Evolutionary conservation across 2,888 invertebrate species (phyloP).

Genomic region (Plebejus anna): DNA sequence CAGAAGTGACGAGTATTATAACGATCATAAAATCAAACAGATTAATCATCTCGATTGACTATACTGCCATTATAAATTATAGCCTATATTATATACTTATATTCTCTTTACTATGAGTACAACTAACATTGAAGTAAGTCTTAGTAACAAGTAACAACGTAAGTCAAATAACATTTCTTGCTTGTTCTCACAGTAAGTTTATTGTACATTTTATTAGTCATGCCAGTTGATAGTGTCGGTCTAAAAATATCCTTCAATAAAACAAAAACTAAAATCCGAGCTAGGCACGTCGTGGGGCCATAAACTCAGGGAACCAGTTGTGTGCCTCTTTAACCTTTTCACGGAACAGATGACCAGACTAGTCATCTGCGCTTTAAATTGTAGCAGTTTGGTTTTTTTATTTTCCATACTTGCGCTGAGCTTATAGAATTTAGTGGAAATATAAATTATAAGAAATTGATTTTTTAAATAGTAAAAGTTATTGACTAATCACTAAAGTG

Average conservation of each 20-base stretch:
- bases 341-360: conserved; percentile 18
- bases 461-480: not conserved
- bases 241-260: conserved; percentile 8
- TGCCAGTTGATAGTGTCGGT: not conserved
- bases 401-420: not conserved
- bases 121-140: not conserved
- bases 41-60: not conserved
- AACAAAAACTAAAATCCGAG: conserved; percentile 1
- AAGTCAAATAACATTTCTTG: not conserved
- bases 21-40: not conserved
- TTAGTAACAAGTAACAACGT: not conserved
- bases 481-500: not conserved
- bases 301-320: conserved; percentile 19
- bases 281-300: not conserved
- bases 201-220: conserved; percentile 10
- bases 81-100: not conserved
- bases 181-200: not conserved
- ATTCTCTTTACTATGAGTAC: not conserved
- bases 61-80: not conserved
- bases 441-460: no score
- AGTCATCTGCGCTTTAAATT: conserved; percentile 10
- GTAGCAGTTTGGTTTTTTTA: not conserved
- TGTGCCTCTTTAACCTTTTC: conserved; percentile 22
- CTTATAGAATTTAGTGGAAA: not conserved
- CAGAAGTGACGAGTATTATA: not conserved